Evolutionary conservation across 2,888 invertebrate species (phyloP).

Genomic region (Cryptocephalus moraei): DNA sequence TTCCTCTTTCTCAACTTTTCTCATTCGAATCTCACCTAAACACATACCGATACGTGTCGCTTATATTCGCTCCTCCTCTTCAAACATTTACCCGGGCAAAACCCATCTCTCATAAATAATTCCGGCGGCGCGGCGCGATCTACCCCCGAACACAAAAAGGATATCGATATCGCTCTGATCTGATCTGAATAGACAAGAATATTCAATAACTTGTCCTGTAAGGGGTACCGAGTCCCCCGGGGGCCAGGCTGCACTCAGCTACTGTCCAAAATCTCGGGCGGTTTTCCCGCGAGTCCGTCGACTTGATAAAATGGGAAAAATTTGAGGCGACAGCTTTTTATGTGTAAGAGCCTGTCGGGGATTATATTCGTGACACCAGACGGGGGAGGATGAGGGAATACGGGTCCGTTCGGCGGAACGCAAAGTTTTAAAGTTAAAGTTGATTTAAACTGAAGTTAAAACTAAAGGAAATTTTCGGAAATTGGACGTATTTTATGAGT

Average conservation of each 20-base stretch:
- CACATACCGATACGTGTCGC: too few relatives aligned
- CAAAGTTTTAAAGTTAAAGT: too few relatives aligned
- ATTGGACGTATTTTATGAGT: too few relatives aligned
- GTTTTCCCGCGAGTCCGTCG: slow-evolving; percentile 29
- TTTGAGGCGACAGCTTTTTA: slow-evolving; percentile 28
- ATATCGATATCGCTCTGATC: slow-evolving; percentile 24
- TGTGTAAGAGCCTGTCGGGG: not conserved
- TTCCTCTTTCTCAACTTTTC: too few relatives aligned
- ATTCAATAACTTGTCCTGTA: slow-evolving; percentile 30
- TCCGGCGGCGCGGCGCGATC: slow-evolving; percentile 14
- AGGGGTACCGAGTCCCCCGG: slow-evolving; percentile 26
- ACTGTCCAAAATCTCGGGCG: slow-evolving; percentile 34
- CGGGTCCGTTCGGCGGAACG: too few relatives aligned
- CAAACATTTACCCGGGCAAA: slow-evolving; percentile 13
- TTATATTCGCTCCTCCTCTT: not conserved
- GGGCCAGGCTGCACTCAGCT: slow-evolving; percentile 31
- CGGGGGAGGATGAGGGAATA: too few relatives aligned
- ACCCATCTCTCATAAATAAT: slow-evolving; percentile 23
- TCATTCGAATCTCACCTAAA: too few relatives aligned
- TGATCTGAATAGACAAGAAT: slow-evolving; percentile 30
- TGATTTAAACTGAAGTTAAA: too few relatives aligned
- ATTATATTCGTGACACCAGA: too few relatives aligned
- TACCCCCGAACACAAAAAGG: slow-evolving; percentile 20
- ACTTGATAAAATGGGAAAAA: slow-evolving; percentile 32
- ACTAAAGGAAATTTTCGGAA: too few relatives aligned